phyloP scores from a whole-genome alignment of 2,888 invertebrate species.

The Andrena fulva region DNA sequence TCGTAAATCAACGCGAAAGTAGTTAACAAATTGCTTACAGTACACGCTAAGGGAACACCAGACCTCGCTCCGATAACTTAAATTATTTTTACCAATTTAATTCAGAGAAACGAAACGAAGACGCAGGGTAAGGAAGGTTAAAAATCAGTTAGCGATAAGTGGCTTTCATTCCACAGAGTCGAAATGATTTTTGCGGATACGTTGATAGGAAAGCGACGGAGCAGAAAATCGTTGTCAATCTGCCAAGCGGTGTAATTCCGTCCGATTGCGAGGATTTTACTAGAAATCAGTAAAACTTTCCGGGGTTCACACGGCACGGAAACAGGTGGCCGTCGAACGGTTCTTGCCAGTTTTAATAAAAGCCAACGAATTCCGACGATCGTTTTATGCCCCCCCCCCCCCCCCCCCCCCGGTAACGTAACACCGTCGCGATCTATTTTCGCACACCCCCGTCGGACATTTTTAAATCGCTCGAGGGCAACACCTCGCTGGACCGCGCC shows the following conservation, averaged over 20 bases:
- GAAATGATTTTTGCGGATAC: not conserved
- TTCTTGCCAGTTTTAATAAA: conserved; percentile 68
- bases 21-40: conserved; percentile 43
- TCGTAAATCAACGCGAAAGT: conserved; percentile 46
- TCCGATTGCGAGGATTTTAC: conserved; percentile 22
- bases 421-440: conserved; percentile 73
- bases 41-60: not conserved
- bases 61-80: not conserved
- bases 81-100: not conserved
- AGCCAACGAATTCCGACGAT: conserved; percentile 67
- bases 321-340: conserved; percentile 62
- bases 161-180: not conserved
- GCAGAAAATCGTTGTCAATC: conserved; percentile 29
- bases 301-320: conserved; percentile 43
- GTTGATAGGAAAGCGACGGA: not conserved
- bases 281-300: conserved; percentile 45
- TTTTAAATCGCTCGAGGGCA: conserved; percentile 58
- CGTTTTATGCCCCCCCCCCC: conserved; percentile 45
- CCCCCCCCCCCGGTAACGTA: conserved; percentile 60
- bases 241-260: conserved; percentile 44
- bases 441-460: conserved; percentile 41
- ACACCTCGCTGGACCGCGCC: conserved; percentile 21
- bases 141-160: too few relatives aligned
- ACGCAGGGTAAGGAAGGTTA: too few relatives aligned
- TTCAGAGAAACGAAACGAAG: too few relatives aligned